phyloP scores from a whole-genome alignment of 2,113 vertebrate genomes.

The Psittacus erithacus region DNA sequence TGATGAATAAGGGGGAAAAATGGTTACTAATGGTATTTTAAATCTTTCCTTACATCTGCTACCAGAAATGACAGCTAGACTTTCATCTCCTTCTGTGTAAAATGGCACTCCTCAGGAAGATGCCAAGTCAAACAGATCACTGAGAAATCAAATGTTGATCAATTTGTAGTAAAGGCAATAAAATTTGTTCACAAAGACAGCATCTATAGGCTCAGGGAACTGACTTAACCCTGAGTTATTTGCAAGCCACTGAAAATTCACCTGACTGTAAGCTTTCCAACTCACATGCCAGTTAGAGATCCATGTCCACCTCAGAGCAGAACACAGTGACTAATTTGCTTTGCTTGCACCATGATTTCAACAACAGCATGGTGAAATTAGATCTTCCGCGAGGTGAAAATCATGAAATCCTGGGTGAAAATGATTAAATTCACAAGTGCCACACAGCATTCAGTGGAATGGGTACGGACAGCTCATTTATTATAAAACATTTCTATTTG shows the following conservation, averaged over 20 bases:
- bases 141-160: neutral
- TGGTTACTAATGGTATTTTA: neutral
- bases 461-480: conserved; percentile 30
- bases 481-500: conserved; percentile 40
- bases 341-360: neutral
- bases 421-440: neutral
- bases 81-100: neutral
- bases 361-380: neutral
- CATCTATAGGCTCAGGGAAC: neutral
- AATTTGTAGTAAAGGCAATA: neutral
- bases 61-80: neutral
- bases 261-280: neutral
- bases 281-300: neutral
- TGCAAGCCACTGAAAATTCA: neutral
- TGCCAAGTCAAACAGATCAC: neutral
- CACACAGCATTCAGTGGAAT: neutral
- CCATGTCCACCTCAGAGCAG: neutral
- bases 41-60: neutral
- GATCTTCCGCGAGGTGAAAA: neutral
- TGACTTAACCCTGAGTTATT: neutral
- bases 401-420: neutral
- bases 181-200: neutral
- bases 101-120: neutral
- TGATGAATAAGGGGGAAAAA: neutral
- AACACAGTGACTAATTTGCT: neutral